Conservation (phyloP, 2,888 invertebrate species). For the Rotaria socialis region DNA sequence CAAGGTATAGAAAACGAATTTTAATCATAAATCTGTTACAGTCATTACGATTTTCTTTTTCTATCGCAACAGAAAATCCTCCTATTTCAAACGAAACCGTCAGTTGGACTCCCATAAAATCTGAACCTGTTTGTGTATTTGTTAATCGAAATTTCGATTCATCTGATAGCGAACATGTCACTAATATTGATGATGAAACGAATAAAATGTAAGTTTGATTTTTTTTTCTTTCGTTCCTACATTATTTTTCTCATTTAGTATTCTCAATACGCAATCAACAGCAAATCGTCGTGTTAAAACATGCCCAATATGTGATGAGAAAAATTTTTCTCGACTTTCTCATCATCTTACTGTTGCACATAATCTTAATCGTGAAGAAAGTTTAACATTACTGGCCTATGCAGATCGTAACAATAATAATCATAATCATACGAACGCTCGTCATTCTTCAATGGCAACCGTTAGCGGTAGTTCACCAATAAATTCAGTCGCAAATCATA, state of each 20-base stretch:
- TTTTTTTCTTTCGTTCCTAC: too few relatives aligned
- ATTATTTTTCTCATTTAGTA: not conserved
- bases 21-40: too few relatives aligned
- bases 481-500: not conserved
- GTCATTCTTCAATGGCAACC: not conserved
- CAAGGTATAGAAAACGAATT: not conserved
- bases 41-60: not conserved
- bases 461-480: constrained; percentile 4
- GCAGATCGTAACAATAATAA: not conserved
- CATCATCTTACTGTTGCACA: constrained; percentile 24
- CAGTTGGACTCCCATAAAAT: not conserved
- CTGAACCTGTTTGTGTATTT: constrained; percentile 30
- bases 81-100: not conserved
- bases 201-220: not conserved
- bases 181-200: not conserved
- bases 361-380: constrained; percentile 34
- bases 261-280: not conserved
- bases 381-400: constrained; percentile 8
- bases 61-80: not conserved
- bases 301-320: not conserved
- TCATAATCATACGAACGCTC: not conserved
- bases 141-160: not conserved
- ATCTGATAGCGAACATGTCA: not conserved
- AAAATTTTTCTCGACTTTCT: constrained; percentile 30
- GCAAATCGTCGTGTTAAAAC: constrained; percentile 13